phyloP scores from a whole-genome alignment of 2,113 vertebrate species.

The Melanocharis versteri region DNA sequence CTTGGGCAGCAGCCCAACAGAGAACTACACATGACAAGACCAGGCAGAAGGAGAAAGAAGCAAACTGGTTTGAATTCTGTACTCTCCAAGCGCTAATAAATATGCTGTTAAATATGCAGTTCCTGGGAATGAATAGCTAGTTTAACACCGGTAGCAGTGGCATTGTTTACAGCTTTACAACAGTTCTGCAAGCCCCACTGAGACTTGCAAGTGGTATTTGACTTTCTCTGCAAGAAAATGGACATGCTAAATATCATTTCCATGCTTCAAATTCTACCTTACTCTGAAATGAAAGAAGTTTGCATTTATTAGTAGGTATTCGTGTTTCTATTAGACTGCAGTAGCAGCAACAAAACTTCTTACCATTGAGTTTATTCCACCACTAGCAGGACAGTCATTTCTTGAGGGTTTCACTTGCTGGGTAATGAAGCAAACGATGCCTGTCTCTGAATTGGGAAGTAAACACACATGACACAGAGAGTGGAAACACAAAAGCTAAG shows the following conservation, averaged over 20 bases:
- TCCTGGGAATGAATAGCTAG: background rate
- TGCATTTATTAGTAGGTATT: background rate
- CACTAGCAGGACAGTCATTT: background rate
- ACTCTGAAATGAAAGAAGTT: background rate
- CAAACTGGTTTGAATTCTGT: background rate
- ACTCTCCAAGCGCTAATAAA: background rate
- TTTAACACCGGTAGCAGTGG: background rate
- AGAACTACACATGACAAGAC: background rate
- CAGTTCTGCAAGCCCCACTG: background rate
- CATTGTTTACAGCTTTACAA: background rate
- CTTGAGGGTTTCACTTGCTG: background rate
- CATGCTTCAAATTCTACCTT: background rate
- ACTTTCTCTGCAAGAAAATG: background rate
- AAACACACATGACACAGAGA: background rate
- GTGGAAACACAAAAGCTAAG: background rate
- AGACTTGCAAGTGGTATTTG: background rate
- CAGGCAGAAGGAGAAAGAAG: background rate
- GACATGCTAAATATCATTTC: background rate
- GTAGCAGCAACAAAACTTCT: background rate
- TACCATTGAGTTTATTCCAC: background rate
- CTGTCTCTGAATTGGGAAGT: background rate
- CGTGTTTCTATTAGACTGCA: background rate
- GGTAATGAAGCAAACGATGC: background rate
- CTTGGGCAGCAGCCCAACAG: conserved; percentile 57
- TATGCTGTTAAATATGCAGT: background rate